Base-by-base conservation (phyloP, 2,797 vertebrate genomes). In the Potorous gilbertii region DNA sequence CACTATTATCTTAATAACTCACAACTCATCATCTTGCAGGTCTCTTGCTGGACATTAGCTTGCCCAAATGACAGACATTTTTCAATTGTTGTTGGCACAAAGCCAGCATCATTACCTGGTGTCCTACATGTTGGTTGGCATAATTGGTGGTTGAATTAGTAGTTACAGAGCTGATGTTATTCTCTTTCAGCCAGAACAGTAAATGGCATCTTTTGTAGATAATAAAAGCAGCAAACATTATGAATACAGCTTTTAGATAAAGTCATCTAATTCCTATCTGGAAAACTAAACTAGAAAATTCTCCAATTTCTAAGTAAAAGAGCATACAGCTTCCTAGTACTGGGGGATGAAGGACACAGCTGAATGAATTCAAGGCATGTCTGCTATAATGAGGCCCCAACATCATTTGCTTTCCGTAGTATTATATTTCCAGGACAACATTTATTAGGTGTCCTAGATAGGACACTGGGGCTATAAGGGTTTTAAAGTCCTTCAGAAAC, bases 321-420 rank as follows among this genome's bases (percentile, higher is more conserved):
- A 81, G 74, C 74, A 81, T 81, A 46, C 74, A 46, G 74, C 74
- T 81, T 81, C 74, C 74, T 9, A n/a, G 74, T 81, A 81, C 74
- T 46, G 21, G 40, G 74, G 74, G 40, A 27, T 24, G n/a, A 81
- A 81, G 74, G 74, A 81, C 74, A 81, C 74, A 81, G 74, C 74
- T 81, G 40, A 81, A 81, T 81, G 74, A 81, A 81, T 81, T 81
- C 74, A 81, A 81, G 74, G 40, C 74, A 81, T 81, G 74, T 81
- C 21, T 81, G 74, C 40, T 46, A 81, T 81, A 81, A 81, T 81
- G 74, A 81, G 21, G 74, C 74, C 74, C 74, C 21, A 81, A 40
- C 74, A 81, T 81, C 74, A 81, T 81, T 81, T 81, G 74, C 74
- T 81, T 81, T 81, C 40, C 9, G 0, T 81, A 81, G 40, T 81